These are phyloP conservation scores for Leucophenga maculata DNA, from an alignment of 2,888 invertebrate species.

Conservation along the genomic window DNA sequence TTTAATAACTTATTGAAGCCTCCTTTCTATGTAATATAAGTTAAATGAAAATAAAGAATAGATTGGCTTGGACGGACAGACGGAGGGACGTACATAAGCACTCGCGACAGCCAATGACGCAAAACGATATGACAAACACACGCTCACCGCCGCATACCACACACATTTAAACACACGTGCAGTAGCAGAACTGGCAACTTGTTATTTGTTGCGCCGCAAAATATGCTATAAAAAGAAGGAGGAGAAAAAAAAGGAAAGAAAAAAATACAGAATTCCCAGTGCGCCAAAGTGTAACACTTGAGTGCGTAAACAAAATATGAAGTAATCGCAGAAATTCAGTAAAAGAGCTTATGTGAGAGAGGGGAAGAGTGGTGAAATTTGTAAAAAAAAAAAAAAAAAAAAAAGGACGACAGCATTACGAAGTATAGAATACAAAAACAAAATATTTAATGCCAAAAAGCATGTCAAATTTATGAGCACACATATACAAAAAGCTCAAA, in stretches of 20 bases:
- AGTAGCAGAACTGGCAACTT: neutral
- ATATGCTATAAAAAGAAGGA: conserved; percentile 6
- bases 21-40: conserved; percentile 24
- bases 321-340: neutral
- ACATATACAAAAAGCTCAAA: neutral
- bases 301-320: conserved; percentile 11
- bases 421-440: no score
- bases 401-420: neutral
- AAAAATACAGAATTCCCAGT: neutral
- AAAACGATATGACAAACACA: conserved; percentile 20
- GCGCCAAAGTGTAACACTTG: conserved; percentile 15
- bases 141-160: neutral
- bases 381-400: neutral
- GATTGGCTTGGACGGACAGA: no score
- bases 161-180: neutral
- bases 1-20: neutral
- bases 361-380: no score
- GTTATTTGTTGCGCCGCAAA: conserved; percentile 5
- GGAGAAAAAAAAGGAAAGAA: no score
- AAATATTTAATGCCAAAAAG: conserved; percentile 11
- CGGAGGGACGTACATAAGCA: neutral
- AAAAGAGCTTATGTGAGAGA: neutral
- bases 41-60: no score
- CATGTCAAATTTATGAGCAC: conserved; percentile 14
- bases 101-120: neutral